These are phyloP conservation scores for Channa argus DNA, from an alignment of 2,113 vertebrate species.

Conservation along the genomic window DNA sequence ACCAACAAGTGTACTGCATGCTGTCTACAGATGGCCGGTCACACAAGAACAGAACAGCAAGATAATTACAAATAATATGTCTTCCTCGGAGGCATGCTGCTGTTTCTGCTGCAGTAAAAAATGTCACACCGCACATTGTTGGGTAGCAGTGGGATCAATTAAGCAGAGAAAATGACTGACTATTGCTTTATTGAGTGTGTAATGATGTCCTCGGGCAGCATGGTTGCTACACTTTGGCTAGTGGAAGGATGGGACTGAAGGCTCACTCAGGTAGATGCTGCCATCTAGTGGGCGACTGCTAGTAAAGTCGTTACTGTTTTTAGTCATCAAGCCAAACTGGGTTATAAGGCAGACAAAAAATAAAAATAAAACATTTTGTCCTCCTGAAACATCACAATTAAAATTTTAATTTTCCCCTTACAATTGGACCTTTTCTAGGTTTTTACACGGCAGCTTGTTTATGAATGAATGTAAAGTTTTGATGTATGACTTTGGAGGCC, in stretches of 20 bases:
- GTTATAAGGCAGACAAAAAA: too few relatives aligned
- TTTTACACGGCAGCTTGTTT: too few relatives aligned
- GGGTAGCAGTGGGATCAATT: constrained; percentile 76
- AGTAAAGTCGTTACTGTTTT: background rate
- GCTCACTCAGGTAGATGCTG: constrained; percentile 34
- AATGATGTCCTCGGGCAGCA: constrained; percentile 70
- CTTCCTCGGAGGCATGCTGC: constrained; percentile 53
- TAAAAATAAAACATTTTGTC: too few relatives aligned
- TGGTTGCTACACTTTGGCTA: constrained; percentile 29
- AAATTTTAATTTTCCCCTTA: too few relatives aligned
- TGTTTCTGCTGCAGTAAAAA: constrained; percentile 53
- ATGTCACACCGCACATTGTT: constrained; percentile 58
- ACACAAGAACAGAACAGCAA: constrained; percentile 49
- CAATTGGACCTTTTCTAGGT: too few relatives aligned
- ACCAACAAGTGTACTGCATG: constrained; percentile 63
- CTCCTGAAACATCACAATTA: too few relatives aligned
- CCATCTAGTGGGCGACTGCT: constrained; percentile 62
- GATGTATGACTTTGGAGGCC: too few relatives aligned
- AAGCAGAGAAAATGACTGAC: constrained; percentile 78
- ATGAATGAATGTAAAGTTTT: too few relatives aligned
- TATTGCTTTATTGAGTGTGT: constrained; percentile 82
- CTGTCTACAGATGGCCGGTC: constrained; percentile 65
- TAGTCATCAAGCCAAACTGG: background rate
- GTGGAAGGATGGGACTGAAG: background rate
- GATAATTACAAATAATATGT: constrained; percentile 56